phyloP scores from a whole-genome alignment of 2,888 invertebrate genomes.

The Sicus ferrugineus region DNA sequence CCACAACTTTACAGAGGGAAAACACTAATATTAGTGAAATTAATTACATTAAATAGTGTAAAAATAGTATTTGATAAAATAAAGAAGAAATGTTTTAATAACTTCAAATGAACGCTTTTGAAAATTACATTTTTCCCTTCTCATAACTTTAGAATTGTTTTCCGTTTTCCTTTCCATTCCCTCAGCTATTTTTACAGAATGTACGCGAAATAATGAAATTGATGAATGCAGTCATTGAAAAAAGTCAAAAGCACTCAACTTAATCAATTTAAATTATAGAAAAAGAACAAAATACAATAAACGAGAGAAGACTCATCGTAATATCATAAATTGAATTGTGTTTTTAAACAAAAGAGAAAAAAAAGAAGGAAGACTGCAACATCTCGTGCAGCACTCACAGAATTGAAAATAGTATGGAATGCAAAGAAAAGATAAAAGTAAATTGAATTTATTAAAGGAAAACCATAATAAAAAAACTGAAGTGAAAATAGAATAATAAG shows the following conservation, averaged over 20 bases:
- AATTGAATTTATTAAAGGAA: slow-evolving; percentile 2
- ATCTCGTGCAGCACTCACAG: too few species aligned
- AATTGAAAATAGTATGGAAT: too few species aligned
- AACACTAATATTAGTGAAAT: too few species aligned
- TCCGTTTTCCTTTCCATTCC: background rate
- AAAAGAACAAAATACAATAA: background rate
- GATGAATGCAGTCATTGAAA: background rate
- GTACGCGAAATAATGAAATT: background rate
- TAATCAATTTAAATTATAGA: slow-evolving; percentile 1
- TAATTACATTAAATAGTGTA: too few species aligned
- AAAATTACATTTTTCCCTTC: too few species aligned
- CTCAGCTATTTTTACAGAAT: background rate
- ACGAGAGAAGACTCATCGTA: background rate
- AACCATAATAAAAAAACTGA: background rate
- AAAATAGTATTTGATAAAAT: too few species aligned
- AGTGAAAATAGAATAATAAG: background rate
- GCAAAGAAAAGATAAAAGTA: background rate
- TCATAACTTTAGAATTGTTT: background rate
- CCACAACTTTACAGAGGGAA: too few species aligned
- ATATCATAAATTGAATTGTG: too few species aligned
- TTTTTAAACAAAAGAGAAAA: background rate
- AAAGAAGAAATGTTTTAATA: too few species aligned
- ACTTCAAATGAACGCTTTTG: too few species aligned
- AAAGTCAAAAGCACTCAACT: slow-evolving; percentile 8
- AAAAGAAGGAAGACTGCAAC: background rate